Evolutionary conservation across 2,113 vertebrate genomes (phyloP), one percentile per base, ranked within the genome.

Genomic region (Lepisosteus oculatus): DNA sequence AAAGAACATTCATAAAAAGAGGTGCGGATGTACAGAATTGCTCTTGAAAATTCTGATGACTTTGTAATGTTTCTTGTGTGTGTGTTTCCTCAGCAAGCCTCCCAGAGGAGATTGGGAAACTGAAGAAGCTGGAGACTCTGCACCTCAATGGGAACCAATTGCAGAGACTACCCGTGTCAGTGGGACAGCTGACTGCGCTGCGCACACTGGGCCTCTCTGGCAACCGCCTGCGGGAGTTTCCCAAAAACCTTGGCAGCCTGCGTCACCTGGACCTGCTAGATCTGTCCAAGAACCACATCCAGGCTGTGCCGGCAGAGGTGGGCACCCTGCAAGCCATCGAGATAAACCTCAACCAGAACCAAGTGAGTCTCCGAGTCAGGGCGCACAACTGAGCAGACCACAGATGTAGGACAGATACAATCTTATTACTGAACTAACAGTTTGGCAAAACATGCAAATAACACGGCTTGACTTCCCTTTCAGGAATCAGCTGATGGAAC

Each of bases 281-380:
- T 83, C 91, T 99, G 76, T 99, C 97, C 68, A 93, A 89, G 68
- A 99, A 99, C 87, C 89, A 92, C 83, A 98, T 99, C 82, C 94
- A 91, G 64, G 89, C 80, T 0, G 88, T 99, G 44, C 96, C 95
- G 0, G 84, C 94, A 8, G 91, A 81, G 8, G 92, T 99, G 68
- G 92, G 88, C 0, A 92, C 95, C 67, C 80, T 99, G 77, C 97
- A 99, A 81, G 90, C 91, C 80, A 98, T 99, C 0, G 97, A 99
- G 85, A 93, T 99, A 83, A 99, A 99, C 84, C 87, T 99, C 72
- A 99, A 99, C 87, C 97, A 99, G 87, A 99, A 99, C 83, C 97
- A 99, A 96, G 97, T 98, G 72, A 76, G 11, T 12, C 63, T 3
- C 54, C 4, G 69, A 11, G 29, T 13, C 1, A 12, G 11, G 4